phyloP scores from a whole-genome alignment of 2,888 invertebrate species.

The Geophilus truncorum region DNA sequence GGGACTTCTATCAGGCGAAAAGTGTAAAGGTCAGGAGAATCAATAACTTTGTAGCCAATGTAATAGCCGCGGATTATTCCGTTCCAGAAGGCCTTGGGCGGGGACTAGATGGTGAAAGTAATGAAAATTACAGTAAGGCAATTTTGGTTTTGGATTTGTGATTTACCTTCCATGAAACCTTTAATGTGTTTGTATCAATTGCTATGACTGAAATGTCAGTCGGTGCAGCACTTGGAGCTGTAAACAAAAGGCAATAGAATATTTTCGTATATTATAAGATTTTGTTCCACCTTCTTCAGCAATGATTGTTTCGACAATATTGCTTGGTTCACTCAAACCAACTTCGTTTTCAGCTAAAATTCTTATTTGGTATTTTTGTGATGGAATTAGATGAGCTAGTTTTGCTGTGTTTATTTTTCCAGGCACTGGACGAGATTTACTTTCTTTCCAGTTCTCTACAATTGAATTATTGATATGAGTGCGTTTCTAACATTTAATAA shows the following conservation, averaged over 20 bases:
- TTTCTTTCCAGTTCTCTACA: slow-evolving; percentile 17
- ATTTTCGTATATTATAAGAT: background rate
- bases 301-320: background rate
- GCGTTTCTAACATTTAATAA: background rate
- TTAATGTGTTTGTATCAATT: background rate
- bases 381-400: background rate
- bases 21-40: background rate
- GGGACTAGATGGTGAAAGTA: background rate
- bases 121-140: too few species aligned
- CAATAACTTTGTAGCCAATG: slow-evolving; percentile 11
- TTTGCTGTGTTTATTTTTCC: slow-evolving; percentile 4
- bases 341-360: slow-evolving; percentile 4
- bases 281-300: slow-evolving; percentile 2
- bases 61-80: slow-evolving; percentile 29
- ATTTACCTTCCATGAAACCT: slow-evolving; percentile 29
- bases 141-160: background rate
- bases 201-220: background rate
- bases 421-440: background rate
- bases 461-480: background rate
- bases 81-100: background rate
- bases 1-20: slow-evolving; percentile 13
- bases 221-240: slow-evolving; percentile 25
- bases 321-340: background rate
- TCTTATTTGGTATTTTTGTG: background rate
- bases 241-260: background rate